phyloP scores from a whole-genome alignment of 2,888 invertebrate genomes.

The Phasia obesa region DNA sequence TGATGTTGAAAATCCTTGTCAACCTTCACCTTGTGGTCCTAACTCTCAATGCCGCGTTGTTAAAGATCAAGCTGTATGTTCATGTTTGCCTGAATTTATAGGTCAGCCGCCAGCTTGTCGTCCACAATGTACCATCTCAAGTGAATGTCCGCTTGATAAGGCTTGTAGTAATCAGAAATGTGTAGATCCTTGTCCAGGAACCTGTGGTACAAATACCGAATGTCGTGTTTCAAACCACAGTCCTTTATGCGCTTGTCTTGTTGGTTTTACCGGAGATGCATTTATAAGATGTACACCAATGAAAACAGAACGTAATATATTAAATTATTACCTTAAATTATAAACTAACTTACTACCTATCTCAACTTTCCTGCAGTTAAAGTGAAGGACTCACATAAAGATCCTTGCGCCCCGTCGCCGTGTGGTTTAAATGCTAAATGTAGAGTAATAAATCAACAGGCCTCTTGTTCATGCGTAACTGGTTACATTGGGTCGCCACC shows the following conservation, averaged over 20 bases:
- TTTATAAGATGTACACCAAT: conserved; percentile 84
- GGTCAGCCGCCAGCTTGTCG: conserved; percentile 89
- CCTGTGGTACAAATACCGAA: conserved; percentile 89
- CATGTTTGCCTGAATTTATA: conserved; percentile 85
- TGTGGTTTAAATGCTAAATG: conserved; percentile 87
- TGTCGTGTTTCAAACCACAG: conserved; percentile 85
- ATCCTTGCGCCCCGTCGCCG: conserved; percentile 87
- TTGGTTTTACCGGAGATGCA: conserved; percentile 87
- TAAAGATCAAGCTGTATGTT: conserved; percentile 85
- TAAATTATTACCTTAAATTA: too few species aligned
- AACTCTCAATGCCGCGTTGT: conserved; percentile 86
- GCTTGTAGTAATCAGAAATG: conserved; percentile 88
- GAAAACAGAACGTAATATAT: conserved; percentile 81
- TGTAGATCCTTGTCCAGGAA: conserved; percentile 87
- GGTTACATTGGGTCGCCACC: conserved; percentile 87
- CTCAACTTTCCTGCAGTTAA: conserved; percentile 70
- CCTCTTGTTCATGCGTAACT: conserved; percentile 85
- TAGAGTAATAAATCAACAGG: conserved; percentile 83
- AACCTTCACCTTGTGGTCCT: conserved; percentile 86
- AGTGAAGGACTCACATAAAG: conserved; percentile 77
- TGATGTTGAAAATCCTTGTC: conserved; percentile 84
- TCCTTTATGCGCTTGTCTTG: conserved; percentile 87
- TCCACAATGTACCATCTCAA: conserved; percentile 90
- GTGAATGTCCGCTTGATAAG: conserved; percentile 85
- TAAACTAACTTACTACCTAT: conserved; percentile 10